A percentile compares a stretch with the other conserved stretches of the same genome.
Evolutionary conservation across 2,113 vertebrate genomes (phyloP).

Genomic region (Microcebus tavaratra): DNA sequence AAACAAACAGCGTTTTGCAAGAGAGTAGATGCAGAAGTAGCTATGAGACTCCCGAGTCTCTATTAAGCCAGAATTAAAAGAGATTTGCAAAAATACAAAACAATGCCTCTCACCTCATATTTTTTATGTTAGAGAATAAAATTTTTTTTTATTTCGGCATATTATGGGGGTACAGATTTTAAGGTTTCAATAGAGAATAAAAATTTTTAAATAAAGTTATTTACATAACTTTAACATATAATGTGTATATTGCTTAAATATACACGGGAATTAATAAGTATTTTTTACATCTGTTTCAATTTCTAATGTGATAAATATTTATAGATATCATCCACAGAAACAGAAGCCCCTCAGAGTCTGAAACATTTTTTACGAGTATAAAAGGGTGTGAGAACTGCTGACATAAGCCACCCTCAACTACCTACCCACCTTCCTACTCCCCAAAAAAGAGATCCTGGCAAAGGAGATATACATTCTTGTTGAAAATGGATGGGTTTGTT

Average conservation of each 20-base stretch:
- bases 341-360: background rate
- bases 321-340: background rate
- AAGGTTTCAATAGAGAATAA: too few species aligned
- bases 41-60: background rate
- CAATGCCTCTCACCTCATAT: background rate
- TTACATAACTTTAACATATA: background rate
- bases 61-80: background rate
- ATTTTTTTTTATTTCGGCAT: too few species aligned
- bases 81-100: background rate
- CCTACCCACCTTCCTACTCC: background rate
- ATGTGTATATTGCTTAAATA: background rate
- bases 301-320: background rate
- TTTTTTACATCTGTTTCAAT: background rate
- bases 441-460: slow-evolving; percentile 41
- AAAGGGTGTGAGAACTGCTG: background rate
- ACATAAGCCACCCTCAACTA: background rate
- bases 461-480: background rate
- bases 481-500: slow-evolving; percentile 18
- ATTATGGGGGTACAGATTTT: too few species aligned
- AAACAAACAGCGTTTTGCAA: background rate
- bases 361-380: background rate
- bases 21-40: background rate
- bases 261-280: background rate
- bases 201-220: background rate
- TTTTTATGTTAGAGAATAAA: background rate